Conservation (phyloP, 2,113 vertebrate species). For the Vanacampus margaritifer region DNA sequence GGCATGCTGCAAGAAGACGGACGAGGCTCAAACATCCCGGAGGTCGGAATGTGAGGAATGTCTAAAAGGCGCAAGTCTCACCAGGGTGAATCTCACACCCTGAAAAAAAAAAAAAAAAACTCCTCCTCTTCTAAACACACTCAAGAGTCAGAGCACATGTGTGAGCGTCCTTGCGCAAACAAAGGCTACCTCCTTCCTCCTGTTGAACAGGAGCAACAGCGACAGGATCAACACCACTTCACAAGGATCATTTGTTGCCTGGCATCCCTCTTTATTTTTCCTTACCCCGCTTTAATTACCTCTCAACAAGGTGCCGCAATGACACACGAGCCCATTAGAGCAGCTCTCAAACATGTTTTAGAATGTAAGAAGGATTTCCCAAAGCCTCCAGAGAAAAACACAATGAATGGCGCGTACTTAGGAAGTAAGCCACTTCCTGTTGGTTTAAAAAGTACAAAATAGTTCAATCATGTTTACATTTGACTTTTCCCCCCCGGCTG, state of each 20-base stretch:
- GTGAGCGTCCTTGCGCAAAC: conserved; percentile 42
- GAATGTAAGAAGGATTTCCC: background rate
- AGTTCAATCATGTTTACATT: conserved; percentile 52
- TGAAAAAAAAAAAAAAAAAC: conserved; percentile 23
- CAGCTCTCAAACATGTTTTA: background rate
- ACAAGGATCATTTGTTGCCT: conserved; percentile 43
- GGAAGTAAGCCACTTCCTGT: conserved; percentile 27
- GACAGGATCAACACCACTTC: conserved; percentile 58
- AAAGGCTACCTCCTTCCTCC: conserved; percentile 36
- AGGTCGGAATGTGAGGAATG: conserved; percentile 76
- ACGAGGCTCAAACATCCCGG: conserved; percentile 56
- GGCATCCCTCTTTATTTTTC: conserved; percentile 40
- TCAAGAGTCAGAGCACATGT: conserved; percentile 32
- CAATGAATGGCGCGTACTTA: background rate
- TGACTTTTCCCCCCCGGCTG: conserved; percentile 51
- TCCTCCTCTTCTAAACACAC: conserved; percentile 27
- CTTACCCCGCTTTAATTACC: conserved; percentile 51
- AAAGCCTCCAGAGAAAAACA: background rate
- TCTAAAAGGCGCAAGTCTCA: conserved; percentile 61
- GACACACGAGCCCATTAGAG: conserved; percentile 28
- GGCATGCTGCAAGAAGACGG: conserved; percentile 45
- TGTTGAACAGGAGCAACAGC: conserved; percentile 52
- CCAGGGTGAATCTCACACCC: conserved; percentile 70
- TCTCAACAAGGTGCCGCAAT: conserved; percentile 55
- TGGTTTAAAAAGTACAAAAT: conserved; percentile 17